Percentiles rank a stretch among this genome's conserved stretches.
Conservation (phyloP, 1,140 invertebrate genomes). For the Drosophila repletoides region DNA sequence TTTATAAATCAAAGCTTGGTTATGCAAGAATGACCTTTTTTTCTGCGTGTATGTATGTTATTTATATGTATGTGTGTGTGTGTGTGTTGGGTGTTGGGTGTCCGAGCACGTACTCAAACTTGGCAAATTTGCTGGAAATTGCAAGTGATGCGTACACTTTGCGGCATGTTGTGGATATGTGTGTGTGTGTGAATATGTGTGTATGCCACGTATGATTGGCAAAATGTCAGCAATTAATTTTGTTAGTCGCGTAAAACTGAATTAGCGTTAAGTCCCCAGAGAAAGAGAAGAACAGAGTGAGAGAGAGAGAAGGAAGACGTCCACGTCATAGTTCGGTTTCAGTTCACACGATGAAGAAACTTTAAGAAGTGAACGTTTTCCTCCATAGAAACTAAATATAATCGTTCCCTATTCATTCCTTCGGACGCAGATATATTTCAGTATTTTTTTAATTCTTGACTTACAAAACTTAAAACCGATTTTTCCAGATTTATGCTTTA, state of each 20-base stretch:
- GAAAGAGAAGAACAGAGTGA: too few species aligned
- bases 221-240: slow-evolving; percentile 76
- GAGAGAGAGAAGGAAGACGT: too few species aligned
- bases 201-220: slow-evolving; percentile 27
- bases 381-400: too few species aligned
- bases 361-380: too few species aligned
- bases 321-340: slow-evolving; percentile 31
- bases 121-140: slow-evolving; percentile 34
- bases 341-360: too few species aligned
- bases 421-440: too few species aligned
- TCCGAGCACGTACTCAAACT: slow-evolving; percentile 27
- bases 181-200: slow-evolving; percentile 20
- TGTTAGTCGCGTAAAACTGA: slow-evolving; percentile 64
- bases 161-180: neutral
- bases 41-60: neutral
- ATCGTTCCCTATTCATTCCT: too few species aligned
- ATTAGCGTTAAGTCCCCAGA: slow-evolving; percentile 58
- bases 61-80: slow-evolving; percentile 1
- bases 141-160: slow-evolving; percentile 17
- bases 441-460: too few species aligned
- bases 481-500: too few species aligned
- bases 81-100: neutral
- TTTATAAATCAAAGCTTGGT: too few species aligned
- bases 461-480: too few species aligned
- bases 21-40: slow-evolving; percentile 5